Conservation (phyloP, 2,888 invertebrate genomes). For the Heliconius sara region DNA sequence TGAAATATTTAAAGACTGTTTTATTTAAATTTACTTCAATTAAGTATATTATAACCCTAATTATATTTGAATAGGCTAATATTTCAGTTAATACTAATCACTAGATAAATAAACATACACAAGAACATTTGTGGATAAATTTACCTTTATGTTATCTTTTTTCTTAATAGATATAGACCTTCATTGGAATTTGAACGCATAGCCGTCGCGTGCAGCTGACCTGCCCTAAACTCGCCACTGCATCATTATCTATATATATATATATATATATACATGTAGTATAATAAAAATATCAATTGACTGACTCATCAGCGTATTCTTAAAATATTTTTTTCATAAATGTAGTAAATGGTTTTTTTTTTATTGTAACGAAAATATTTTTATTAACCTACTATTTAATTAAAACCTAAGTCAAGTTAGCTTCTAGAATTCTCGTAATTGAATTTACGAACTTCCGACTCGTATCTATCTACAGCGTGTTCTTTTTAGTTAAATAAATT, state of each 20-base stretch:
- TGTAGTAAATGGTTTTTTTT: too few species aligned
- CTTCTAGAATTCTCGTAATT: slow-evolving; percentile 50
- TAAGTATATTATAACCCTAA: too few species aligned
- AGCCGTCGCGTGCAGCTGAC: not conserved
- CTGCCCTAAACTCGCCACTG: not conserved
- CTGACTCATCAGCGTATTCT: too few species aligned
- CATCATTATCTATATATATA: not conserved
- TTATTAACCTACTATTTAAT: slow-evolving; percentile 5
- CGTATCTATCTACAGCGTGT: slow-evolving; percentile 44
- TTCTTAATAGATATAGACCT: not conserved
- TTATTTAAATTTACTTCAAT: not conserved
- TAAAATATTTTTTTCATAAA: too few species aligned
- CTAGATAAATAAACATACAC: not conserved
- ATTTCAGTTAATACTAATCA: not conserved
- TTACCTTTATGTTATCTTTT: not conserved
- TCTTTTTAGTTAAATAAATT: not conserved
- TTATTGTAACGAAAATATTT: too few species aligned
- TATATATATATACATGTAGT: too few species aligned
- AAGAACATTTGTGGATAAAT: not conserved
- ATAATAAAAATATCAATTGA: too few species aligned
- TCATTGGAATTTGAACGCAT: not conserved
- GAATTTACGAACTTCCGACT: slow-evolving; percentile 47
- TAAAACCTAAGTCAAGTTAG: slow-evolving; percentile 51
- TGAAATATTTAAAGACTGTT: not conserved
- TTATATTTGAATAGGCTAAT: too few species aligned